Evolutionary conservation across 2,113 vertebrate species (phyloP), one percentile per base, ranked within the genome.

Genomic region (Aspidoscelis tigris): DNA sequence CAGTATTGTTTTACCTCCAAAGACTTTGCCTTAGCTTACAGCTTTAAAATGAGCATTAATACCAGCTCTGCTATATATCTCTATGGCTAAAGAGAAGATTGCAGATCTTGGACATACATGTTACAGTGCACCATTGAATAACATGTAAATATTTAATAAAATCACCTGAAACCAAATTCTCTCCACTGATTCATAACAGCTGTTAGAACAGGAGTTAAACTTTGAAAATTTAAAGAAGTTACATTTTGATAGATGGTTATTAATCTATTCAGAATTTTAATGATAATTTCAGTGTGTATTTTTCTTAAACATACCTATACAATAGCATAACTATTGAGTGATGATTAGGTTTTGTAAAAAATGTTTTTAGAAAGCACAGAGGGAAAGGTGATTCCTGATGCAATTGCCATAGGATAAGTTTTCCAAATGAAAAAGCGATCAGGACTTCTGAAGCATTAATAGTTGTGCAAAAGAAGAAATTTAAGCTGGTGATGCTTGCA

Each of bases 11-110:
- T 93, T 85, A 81, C 47, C 73, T 84, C 12, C 83, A 64, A 85
- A 92, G 93, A 90, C 84, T 69, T 87, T 12, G 84, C 44, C 73
- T 86, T 87, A 89, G 58, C 61, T 93, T 93, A 87, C 88, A 88
- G 91, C 93, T 95, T 95, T 89, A 88, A 90, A 88, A 93, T 86
- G 90, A 95, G 94, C 94, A 95, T 94, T 95, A 94, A 95, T 92
- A 92, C 91, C 92, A 90, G 89, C 88, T 93, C 93, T 95, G 93
- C 92, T 71, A 22, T 91, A 91, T 88, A 91, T 95, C 92, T 93
- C 93, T 81, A 87, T n/a, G 65, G 86, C 88, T 90, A 92, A 90
- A 92, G 94, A 93, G 94, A 93, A 92, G 92, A 91, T 68, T 91
- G 93, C 94, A 95, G 94, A 81, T 91, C 92, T 93, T 90, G 92